These are phyloP conservation scores for Perizoma flavofasciatum DNA, from an alignment of 2,888 invertebrate species.

Conservation along the genomic window DNA sequence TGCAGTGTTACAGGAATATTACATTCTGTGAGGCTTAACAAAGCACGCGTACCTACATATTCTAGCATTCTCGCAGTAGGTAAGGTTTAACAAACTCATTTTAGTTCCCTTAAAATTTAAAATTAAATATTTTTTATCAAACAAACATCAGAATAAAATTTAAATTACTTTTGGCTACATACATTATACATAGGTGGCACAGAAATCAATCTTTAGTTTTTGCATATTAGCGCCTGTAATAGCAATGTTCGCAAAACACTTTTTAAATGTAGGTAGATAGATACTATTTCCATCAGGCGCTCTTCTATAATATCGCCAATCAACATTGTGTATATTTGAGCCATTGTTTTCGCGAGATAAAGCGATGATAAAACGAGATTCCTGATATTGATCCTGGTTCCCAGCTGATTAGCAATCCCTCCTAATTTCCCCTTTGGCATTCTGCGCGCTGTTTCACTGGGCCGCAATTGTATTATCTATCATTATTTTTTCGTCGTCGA, in stretches of 20 bases:
- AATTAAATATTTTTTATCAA: too few species aligned
- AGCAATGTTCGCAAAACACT: slow-evolving; percentile 19
- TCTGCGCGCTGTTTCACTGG: slow-evolving; percentile 6
- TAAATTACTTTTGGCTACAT: too few species aligned
- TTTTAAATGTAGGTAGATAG: neutral
- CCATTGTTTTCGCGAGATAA: slow-evolving; percentile 31
- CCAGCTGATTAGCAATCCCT: slow-evolving; percentile 34
- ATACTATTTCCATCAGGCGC: slow-evolving; percentile 7
- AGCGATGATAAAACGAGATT: slow-evolving; percentile 24
- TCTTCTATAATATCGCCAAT: neutral
- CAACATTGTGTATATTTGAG: slow-evolving; percentile 16
- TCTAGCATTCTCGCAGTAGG: neutral
- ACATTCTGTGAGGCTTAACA: neutral
- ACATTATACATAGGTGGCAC: too few species aligned
- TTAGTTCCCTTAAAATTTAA: neutral
- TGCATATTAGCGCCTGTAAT: slow-evolving; percentile 14
- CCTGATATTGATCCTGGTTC: slow-evolving; percentile 31
- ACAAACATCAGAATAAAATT: too few species aligned
- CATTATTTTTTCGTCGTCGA: too few species aligned
- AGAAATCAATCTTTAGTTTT: too few species aligned
- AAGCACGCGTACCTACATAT: neutral
- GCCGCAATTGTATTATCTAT: slow-evolving; percentile 10
- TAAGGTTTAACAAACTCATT: neutral
- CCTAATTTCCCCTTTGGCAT: slow-evolving; percentile 31
- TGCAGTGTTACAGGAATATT: neutral